Percentiles rank a stretch among this genome's conserved stretches.
Evolutionary conservation across 2,113 vertebrate genomes (phyloP).

Genomic region (Gallinago jamesoni): DNA sequence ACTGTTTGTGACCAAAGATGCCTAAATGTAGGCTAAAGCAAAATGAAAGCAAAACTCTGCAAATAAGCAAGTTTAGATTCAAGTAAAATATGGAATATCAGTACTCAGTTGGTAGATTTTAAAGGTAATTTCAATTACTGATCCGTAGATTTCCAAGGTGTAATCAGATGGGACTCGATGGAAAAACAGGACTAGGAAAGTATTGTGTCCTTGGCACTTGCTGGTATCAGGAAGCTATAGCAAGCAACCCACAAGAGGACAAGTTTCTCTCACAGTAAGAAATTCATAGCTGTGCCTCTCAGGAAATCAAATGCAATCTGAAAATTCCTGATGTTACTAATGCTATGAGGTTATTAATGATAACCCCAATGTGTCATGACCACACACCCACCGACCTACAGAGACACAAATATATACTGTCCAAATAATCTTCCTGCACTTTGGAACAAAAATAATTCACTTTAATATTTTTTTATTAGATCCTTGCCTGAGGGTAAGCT

Average conservation of each 20-base stretch:
- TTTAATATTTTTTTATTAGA: not conserved
- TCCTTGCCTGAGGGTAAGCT: not conserved
- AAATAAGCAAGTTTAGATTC: not conserved
- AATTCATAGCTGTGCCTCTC: not conserved
- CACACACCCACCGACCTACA: fast-evolving
- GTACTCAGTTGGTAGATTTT: not conserved
- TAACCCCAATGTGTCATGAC: not conserved
- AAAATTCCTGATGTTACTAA: not conserved
- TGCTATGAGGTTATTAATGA: not conserved
- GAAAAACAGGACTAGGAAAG: not conserved
- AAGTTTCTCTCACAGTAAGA: not conserved
- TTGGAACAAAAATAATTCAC: not conserved
- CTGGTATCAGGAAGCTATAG: not conserved
- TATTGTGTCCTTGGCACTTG: not conserved
- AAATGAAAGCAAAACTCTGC: not conserved
- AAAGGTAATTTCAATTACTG: not conserved
- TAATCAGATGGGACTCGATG: not conserved
- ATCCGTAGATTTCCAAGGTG: not conserved
- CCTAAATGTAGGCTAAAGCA: not conserved
- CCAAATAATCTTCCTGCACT: not conserved
- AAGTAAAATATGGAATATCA: not conserved
- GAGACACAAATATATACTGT: not conserved
- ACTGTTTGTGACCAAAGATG: not conserved
- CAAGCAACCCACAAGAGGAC: not conserved
- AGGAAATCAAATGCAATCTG: not conserved